Percentiles rank a stretch among this genome's conserved stretches.
Conservation (phyloP, 2,113 vertebrate species). For the Gnathonemus echidnorhynchus region DNA sequence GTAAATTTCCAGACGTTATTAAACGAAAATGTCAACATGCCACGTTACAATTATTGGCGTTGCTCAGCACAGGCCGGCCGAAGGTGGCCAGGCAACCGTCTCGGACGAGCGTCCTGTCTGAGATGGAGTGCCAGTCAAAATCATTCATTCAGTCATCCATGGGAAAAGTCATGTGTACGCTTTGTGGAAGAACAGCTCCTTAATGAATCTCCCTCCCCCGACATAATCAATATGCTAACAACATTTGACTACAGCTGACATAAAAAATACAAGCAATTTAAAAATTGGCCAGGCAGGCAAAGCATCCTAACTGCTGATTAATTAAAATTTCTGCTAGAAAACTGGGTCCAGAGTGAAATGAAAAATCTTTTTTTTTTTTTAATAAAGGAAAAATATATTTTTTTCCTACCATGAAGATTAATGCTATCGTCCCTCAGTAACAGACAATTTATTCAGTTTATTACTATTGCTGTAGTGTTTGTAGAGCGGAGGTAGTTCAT, state of each 20-base stretch:
- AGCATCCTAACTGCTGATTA: not conserved
- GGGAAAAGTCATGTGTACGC: not conserved
- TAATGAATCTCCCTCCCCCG: not conserved
- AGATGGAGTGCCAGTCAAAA: constrained; percentile 9
- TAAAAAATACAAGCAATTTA: not conserved
- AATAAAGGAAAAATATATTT: not conserved
- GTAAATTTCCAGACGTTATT: not conserved
- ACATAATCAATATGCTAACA: constrained; percentile 4
- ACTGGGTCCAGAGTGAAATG: not conserved
- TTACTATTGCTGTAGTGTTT: not conserved
- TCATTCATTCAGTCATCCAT: not conserved
- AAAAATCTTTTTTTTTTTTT: not conserved
- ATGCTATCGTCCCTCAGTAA: not conserved
- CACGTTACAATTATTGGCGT: not conserved
- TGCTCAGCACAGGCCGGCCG: not conserved
- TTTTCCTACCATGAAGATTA: not conserved
- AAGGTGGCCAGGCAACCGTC: not conserved
- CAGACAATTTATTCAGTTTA: not conserved
- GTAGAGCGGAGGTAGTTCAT: not conserved
- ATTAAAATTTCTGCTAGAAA: constrained; percentile 2
- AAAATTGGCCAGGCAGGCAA: not conserved
- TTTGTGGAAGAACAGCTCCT: not conserved
- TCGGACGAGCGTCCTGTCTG: not conserved
- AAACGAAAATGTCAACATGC: not conserved
- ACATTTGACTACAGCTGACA: not conserved